Evolutionary conservation across 2,888 invertebrate species (phyloP), one percentile per base, ranked within the genome.

Genomic region (Trachelus tabidus): DNA sequence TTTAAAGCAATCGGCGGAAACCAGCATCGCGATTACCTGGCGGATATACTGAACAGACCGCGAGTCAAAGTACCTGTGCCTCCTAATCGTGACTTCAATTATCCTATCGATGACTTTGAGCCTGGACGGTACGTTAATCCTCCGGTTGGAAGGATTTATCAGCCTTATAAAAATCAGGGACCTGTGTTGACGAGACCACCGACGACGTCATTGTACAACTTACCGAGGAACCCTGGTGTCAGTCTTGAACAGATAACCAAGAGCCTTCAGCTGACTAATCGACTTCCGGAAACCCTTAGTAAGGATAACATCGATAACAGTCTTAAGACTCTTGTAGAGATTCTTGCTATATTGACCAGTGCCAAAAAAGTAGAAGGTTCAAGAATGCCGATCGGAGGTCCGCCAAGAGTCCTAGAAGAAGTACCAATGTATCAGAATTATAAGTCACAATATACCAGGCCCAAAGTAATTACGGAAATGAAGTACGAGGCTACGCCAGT

Each of bases 261-360:
- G 87, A 95, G 96, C 79, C 92, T 96, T 37, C 96, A 96, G 90
- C 92, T 95, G 31, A 94, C 95, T 84, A 96, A 96, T 90, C 94
- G 95, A 73, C 92, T 97, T 83, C 96, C 97, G 0, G 95, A 95
- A 83, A 95, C 94, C 12, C 93, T 97, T 35, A 96, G 95, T 6
- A 94, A 94, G 76, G 95, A 96, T 83, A 97, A 97, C 86, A 94
- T 97, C 73, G 96, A 96, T 84, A 94, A 95, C 80, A 96, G 96
- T 75, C 95, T 97, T 81, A 94, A 94, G 88, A 96, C 96, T 0
- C 92, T 97, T 79, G 93, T 96, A 23, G 95, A 95, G 88, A 96
- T 96, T 79, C 91, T 97, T 75, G 95, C 94, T 86, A 94, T 95
- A 79, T 92, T 97, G 75, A 96, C 84, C 92, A 93, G 82, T 89